phyloP scores from a whole-genome alignment of 35 echinoderm and acorn worm genomes.

The Lytechinus variegatus region DNA sequence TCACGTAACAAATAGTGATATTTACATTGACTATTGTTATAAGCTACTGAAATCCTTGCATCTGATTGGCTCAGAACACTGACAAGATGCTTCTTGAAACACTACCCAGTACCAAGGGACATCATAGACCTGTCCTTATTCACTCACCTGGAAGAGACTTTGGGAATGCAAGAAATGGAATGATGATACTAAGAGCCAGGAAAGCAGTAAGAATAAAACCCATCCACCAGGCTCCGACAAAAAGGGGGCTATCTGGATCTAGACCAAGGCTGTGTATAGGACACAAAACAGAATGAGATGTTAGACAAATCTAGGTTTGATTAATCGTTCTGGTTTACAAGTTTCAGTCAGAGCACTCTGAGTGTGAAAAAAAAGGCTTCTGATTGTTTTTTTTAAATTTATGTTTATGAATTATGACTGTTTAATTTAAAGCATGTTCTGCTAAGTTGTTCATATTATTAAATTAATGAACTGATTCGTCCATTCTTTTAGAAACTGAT shows the following conservation, averaged over 20 bases:
- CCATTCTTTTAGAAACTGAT: too few species aligned
- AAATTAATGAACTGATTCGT: too few species aligned
- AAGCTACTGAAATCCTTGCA: too few species aligned
- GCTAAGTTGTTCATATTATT: too few species aligned
- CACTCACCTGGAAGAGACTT: constrained; percentile 84
- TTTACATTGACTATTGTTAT: too few species aligned
- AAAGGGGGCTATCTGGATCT: constrained; percentile 80
- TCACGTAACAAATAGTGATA: too few species aligned
- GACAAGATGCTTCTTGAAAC: too few species aligned
- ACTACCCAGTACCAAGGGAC: too few species aligned
- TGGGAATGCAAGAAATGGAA: constrained; percentile 93
- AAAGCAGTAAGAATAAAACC: constrained; percentile 79
- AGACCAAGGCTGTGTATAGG: constrained; percentile 68
- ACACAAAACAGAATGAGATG: not conserved
- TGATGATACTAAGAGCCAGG: constrained; percentile 56
- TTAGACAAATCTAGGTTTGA: not conserved
- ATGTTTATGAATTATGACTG: too few species aligned
- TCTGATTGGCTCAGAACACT: too few species aligned
- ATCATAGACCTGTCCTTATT: too few species aligned
- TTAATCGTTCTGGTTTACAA: not conserved
- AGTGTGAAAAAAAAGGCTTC: not conserved
- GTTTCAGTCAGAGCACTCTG: not conserved
- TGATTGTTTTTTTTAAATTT: not conserved
- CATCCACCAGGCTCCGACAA: constrained; percentile 97
- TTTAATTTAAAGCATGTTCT: too few species aligned